Evolutionary conservation across 2,113 vertebrate species (phyloP).

Genomic region (Boulengeromyrus knoepffleri): DNA sequence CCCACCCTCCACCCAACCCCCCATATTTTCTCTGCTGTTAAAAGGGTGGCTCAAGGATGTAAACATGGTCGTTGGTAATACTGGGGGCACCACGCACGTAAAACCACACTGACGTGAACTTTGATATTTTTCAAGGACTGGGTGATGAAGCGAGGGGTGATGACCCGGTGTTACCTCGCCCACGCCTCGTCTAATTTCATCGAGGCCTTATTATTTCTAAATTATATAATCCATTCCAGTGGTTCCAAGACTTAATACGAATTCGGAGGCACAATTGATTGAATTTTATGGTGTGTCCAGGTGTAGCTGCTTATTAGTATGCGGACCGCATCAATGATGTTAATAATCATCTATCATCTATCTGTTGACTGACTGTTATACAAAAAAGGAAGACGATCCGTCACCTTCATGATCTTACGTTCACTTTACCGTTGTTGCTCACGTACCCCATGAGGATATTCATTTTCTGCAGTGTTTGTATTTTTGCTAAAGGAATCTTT

Average conservation of each 20-base stretch:
- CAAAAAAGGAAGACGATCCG: neutral
- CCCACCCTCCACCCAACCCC: neutral
- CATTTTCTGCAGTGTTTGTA: neutral
- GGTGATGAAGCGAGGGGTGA: neutral
- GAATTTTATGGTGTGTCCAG: neutral
- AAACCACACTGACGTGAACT: neutral
- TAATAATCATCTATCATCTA: neutral
- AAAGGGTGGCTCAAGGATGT: neutral
- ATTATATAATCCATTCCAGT: neutral
- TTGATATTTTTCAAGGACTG: conserved; percentile 14
- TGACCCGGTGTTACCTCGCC: conserved; percentile 1
- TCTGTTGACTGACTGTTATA: neutral
- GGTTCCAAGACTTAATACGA: neutral
- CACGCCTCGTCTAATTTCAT: neutral
- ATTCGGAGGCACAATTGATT: neutral
- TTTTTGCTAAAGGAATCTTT: neutral
- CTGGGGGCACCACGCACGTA: neutral
- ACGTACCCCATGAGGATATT: neutral
- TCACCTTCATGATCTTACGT: neutral
- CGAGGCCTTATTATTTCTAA: neutral
- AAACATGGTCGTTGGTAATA: conserved; percentile 9
- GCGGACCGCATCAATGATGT: neutral
- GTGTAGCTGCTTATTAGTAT: neutral
- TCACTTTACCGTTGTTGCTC: neutral
- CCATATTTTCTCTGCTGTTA: neutral